Evolutionary conservation across 2,797 vertebrate species (phyloP), one percentile per base, ranked within the genome.

Genomic region (Oryzias sinensis): DNA sequence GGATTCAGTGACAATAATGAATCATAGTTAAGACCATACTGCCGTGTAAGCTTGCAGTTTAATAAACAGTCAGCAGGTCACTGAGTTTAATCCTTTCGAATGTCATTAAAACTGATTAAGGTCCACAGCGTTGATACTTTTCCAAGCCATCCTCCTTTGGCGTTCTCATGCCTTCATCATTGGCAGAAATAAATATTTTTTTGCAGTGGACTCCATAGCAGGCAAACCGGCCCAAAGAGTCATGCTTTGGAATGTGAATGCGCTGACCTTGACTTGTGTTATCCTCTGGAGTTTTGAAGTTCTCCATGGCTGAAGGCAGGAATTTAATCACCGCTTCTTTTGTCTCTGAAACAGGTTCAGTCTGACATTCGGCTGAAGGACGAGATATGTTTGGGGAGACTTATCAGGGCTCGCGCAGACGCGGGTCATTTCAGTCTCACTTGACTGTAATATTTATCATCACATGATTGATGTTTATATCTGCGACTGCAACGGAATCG

Each of bases 11-110:
- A 89, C 85, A 74, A 81, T 91, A 93, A 91, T 92, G 90, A 91
- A 92, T 92, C 90, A 90, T 86, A 88, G 90, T 92, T 92, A 90
- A 86, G 85, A 69, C 56, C 68, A 74, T 79, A 81, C 84, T 88
- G 88, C 89, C 81, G 85, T 55, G 88, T 85, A 88, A 89, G 88
- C 88, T 77, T 18, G 59, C 69, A 77, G 79, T 91, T 91, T 92
- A 90, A 90, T 90, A 90, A 91, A 87, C 74, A 86, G 87, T 86
- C 88, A 86, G 87, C 74, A 82, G 76, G 87, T 89, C 87, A 81
- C 88, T 90, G 86, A 84, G 76, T 91, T 80, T 85, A 81, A 91
- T 90, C 76, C 80, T 79, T 51, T 46, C 63, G 64, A 84, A 72
- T 69, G 81, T 87, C 84, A 82, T 64, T 79, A 87, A 70, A 85